Base-by-base conservation (phyloP, 2,113 vertebrate genomes). In the Chlamydotis undulata region DNA sequence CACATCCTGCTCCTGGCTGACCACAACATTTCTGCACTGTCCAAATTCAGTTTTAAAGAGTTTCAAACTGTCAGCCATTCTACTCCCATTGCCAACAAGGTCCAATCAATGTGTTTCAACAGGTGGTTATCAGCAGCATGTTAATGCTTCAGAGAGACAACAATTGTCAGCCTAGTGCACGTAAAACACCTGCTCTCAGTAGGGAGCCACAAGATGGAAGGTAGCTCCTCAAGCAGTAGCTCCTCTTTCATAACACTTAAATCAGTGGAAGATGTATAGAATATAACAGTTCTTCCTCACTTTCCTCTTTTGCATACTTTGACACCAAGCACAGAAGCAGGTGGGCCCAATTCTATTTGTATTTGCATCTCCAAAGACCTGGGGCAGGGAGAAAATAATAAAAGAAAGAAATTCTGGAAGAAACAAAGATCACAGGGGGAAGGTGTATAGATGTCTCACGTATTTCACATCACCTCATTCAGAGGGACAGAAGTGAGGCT, bases 151-250 rank as follows among this genome's bases (percentile, higher is more conserved):
- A 19, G 64, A 91, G 59, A 88, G 49, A 89, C 87, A 95, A 55
- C 77, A 73, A 90, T 47, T 91, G 94, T 93, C 93, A 96, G 63
- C 25, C 91, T 15, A 13, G 41, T 39, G 74, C 77, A 84, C 85
- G 89, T 90, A 92, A 94, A 96, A 89, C 93, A 97, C 82, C 92
- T 96, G 94, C 79, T 96, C 92, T 89, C 92, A 92, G 94, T 86
- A 61, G 95, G 92, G 65, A 94, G 61, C 57, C 43, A 13, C 69
- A 43, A 73, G 59, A 92, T 70, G 53, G 88, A 83, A 82, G 53
- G 61, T 31, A 84, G 37, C 31, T 92, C 65, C 84, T 94, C 75
- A 50, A 84, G 90, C 2, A 39, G 19, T 21, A 73, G 39, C 31
- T 80, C 79, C 24, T 70, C 64, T 88, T 87, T 84, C 84, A 87